Evolutionary conservation across 92 coral and sea anemone species (phyloP).

Genomic region (Palythoa caribaeorum): DNA sequence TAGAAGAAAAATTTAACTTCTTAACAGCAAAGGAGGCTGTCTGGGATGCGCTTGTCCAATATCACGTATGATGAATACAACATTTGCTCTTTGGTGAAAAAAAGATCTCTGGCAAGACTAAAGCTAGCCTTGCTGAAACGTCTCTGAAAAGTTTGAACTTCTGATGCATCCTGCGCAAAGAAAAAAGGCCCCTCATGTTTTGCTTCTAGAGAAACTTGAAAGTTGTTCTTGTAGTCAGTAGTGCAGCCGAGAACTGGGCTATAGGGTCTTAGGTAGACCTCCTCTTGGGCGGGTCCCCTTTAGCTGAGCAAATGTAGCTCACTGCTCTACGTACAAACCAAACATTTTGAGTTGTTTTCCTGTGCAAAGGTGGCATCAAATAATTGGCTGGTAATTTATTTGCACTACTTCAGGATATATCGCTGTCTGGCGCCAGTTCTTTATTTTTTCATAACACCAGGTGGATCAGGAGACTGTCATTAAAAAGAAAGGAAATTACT

Average conservation of each 20-base stretch:
- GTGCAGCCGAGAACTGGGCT: neutral
- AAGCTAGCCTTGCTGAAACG: slow-evolving; percentile 18
- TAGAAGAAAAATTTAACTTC: neutral
- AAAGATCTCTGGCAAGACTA: neutral
- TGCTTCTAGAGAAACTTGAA: slow-evolving; percentile 24
- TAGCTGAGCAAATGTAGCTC: neutral
- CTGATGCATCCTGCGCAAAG: neutral
- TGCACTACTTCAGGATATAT: too few species aligned
- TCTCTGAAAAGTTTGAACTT: slow-evolving; percentile 27
- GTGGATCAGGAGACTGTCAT: too few species aligned
- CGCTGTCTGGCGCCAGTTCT: too few species aligned
- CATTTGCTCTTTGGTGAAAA: slow-evolving; percentile 47
- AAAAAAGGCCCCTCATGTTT: slow-evolving; percentile 42
- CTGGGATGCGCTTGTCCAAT: slow-evolving; percentile 18
- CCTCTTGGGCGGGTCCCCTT: neutral
- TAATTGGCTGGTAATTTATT: too few species aligned
- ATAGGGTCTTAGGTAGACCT: neutral
- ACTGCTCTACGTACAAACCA: neutral
- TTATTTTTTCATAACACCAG: too few species aligned
- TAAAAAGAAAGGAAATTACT: too few species aligned
- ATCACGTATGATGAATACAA: slow-evolving; percentile 44
- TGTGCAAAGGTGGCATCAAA: neutral
- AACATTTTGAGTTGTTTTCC: neutral
- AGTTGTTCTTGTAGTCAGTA: slow-evolving; percentile 21
- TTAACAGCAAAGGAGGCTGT: slow-evolving; percentile 2